Conservation (phyloP, 2,113 vertebrate species). For the Pterocles burchelli region DNA sequence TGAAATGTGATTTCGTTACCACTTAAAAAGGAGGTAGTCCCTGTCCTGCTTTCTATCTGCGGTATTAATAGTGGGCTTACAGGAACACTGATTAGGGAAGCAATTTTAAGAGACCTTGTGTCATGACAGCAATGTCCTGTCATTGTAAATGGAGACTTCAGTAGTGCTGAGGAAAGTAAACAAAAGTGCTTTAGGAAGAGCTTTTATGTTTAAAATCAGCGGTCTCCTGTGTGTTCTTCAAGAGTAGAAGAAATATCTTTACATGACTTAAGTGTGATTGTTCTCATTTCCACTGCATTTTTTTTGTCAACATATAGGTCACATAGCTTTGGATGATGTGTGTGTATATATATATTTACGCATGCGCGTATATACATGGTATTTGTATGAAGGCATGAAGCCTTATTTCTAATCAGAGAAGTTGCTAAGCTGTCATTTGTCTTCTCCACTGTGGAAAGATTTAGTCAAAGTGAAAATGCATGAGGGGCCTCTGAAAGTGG, state of each 20-base stretch:
- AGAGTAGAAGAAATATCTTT: background rate
- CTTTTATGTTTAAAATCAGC: background rate
- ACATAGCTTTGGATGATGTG: background rate
- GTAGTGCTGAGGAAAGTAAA: conserved; percentile 21
- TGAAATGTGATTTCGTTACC: background rate
- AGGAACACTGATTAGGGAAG: background rate
- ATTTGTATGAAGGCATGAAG: background rate
- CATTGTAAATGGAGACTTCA: background rate
- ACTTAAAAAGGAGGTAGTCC: background rate
- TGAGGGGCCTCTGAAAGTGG: background rate
- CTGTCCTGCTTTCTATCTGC: background rate
- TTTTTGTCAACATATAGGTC: background rate
- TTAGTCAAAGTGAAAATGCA: conserved; percentile 32
- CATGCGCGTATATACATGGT: too few species aligned
- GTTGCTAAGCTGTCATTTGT: background rate
- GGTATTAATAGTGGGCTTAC: background rate
- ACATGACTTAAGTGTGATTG: background rate
- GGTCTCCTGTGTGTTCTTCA: background rate
- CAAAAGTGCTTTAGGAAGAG: background rate
- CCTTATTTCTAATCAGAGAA: background rate
- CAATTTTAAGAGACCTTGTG: background rate
- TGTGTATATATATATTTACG: background rate
- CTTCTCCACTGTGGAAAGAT: background rate
- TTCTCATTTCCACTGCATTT: conserved; percentile 11
- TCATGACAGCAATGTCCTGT: conserved; percentile 22